Evolutionary conservation across 2,888 invertebrate species (phyloP).

Genomic region (Blastobasis lacticolella): DNA sequence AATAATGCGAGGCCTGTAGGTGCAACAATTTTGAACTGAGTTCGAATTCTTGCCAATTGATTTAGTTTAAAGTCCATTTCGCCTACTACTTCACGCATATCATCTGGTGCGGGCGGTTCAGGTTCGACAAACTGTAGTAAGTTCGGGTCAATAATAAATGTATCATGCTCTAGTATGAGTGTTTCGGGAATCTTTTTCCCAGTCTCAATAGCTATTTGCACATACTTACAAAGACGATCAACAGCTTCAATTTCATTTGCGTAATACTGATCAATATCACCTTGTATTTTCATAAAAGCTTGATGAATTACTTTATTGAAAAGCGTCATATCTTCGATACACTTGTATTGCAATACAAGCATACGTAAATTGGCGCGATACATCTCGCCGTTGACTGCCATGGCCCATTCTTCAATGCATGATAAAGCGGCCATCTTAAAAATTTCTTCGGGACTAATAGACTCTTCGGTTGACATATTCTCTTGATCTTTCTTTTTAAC

Average conservation of each 20-base stretch:
- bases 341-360: slow-evolving; percentile 45
- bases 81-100: slow-evolving; percentile 26
- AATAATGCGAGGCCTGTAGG: slow-evolving; percentile 55
- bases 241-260: slow-evolving; percentile 62
- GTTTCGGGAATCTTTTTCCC: slow-evolving; percentile 57
- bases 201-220: slow-evolving; percentile 69
- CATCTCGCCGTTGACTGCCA: slow-evolving; percentile 73
- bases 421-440: slow-evolving; percentile 55
- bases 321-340: slow-evolving; percentile 54
- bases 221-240: slow-evolving; percentile 61
- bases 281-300: slow-evolving; percentile 58
- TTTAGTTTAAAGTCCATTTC: slow-evolving; percentile 48
- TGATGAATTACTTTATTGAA: slow-evolving; percentile 53
- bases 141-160: slow-evolving; percentile 64
- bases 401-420: slow-evolving; percentile 74
- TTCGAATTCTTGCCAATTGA: slow-evolving; percentile 47
- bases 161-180: slow-evolving; percentile 62
- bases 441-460: slow-evolving; percentile 39
- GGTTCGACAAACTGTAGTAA: slow-evolving; percentile 42
- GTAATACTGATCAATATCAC: slow-evolving; percentile 60
- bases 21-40: slow-evolving; percentile 55
- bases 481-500: slow-evolving; percentile 48
- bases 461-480: slow-evolving; percentile 27
- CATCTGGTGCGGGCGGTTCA: slow-evolving; percentile 21
- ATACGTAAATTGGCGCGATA: slow-evolving; percentile 62